Evolutionary conservation across 2,113 vertebrate species (phyloP), one percentile per base, ranked within the genome.

Genomic region (Pelusios castaneus): DNA sequence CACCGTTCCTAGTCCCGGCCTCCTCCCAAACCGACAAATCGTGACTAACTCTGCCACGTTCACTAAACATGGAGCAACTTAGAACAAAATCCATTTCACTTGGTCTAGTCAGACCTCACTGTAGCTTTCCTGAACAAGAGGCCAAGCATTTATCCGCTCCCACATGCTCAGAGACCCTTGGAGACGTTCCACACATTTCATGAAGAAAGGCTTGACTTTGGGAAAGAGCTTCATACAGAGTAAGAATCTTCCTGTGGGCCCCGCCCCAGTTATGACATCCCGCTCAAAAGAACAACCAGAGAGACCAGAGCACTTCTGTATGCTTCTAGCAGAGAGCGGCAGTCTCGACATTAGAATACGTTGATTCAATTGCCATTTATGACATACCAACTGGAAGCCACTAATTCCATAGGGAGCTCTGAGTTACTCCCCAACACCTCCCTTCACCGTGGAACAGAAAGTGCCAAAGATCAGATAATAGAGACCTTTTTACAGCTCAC

Each of bases 71-170:
- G 47, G 67, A 94, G 54, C 41, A 25, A 24, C 56, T 1, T 21
- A 67, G 0, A 0, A 85, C n/a, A 84, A 60, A 84, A 60, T 19
- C 5, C 22, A 43, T 43, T 86, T 22, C 73, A 56, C 0, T 12
- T 45, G 17, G 16, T 31, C 88, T 21, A 38, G 22, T 2, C 52
- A 60, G 55, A 84, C 27, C 54, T 83, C 75, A 47, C 7, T 0
- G 0, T 10, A 47, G 0, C 0, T 54, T 52, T 70, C 84, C 82
- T 17, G 14, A 77, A 52, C 14, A 0, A 0, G 85, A 0, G 1
- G 11, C 4, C 2, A 2, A 38, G 34, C 2, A 70, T 70, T 38
- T 70, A 38, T 38, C 63, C 21, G 19, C n/a, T 70, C 34, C 9
- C n/a, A 70, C 16, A 9, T 3, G 19, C 17, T 17, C 10, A 22